Conservation (phyloP, 2,888 invertebrate species). For the Apomyelois bistriatella region DNA sequence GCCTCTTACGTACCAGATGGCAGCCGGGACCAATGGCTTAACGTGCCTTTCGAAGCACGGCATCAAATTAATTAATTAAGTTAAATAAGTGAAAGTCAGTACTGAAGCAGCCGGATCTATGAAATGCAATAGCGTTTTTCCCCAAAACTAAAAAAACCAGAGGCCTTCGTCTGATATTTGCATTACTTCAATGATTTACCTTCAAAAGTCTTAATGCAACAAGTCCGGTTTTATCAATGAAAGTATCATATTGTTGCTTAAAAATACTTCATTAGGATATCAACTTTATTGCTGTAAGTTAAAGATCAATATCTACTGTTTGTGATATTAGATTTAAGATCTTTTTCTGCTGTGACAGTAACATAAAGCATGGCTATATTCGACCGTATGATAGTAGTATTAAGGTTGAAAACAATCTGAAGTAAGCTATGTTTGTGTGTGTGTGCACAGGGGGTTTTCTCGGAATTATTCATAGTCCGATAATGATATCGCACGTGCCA, state of each 20-base stretch:
- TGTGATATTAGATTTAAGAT: background rate
- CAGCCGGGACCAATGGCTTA: no score
- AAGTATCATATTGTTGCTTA: constrained; percentile 15
- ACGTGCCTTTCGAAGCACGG: no score
- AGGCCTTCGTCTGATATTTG: background rate
- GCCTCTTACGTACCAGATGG: no score
- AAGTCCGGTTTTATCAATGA: constrained; percentile 19
- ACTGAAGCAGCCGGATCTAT: background rate
- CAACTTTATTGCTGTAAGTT: background rate
- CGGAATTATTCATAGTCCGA: constrained; percentile 12
- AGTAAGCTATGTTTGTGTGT: no score
- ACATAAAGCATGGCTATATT: background rate
- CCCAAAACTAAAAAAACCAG: constrained; percentile 1
- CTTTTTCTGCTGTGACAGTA: background rate
- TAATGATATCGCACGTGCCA: background rate
- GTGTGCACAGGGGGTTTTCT: constrained; percentile 7
- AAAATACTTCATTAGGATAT: background rate
- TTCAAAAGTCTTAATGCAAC: background rate
- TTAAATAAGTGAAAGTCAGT: no score
- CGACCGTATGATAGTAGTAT: background rate
- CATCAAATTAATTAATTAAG: no score
- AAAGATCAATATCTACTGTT: background rate
- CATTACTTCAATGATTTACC: background rate
- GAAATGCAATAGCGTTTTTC: constrained; percentile 3
- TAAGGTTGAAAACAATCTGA: constrained; percentile 3